phyloP scores from a whole-genome alignment of 1,140 invertebrate species.

The Apis florea region DNA sequence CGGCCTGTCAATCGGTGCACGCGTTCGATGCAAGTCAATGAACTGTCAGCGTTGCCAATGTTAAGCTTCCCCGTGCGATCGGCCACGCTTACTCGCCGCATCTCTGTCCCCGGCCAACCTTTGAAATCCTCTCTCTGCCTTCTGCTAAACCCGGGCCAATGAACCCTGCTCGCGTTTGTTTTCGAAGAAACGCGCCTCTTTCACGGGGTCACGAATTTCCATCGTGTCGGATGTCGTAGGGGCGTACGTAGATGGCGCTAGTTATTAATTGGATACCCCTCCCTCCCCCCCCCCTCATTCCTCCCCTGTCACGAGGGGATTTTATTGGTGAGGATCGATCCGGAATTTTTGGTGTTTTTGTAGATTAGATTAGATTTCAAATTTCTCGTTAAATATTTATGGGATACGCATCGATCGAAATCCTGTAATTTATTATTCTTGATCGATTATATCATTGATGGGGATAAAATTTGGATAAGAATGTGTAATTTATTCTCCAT shows the following conservation, averaged over 20 bases:
- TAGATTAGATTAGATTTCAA: too few species aligned
- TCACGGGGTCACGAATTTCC: not conserved
- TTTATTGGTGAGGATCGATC: too few species aligned
- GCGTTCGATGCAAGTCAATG: conserved; percentile 66
- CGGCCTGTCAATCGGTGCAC: conserved; percentile 64
- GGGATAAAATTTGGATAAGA: too few species aligned
- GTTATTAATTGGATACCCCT: too few species aligned
- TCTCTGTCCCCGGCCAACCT: conserved; percentile 3
- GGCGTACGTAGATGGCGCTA: not conserved
- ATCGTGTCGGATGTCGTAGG: not conserved
- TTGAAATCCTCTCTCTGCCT: not conserved
- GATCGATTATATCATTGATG: too few species aligned
- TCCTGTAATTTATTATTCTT: too few species aligned
- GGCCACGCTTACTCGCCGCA: not conserved
- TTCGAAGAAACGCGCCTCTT: conserved; percentile 16
- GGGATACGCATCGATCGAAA: too few species aligned
- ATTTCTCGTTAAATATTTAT: too few species aligned
- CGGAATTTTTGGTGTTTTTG: too few species aligned
- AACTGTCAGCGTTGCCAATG: conserved; percentile 65
- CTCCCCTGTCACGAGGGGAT: too few species aligned
- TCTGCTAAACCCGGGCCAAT: not conserved
- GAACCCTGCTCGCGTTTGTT: conserved; percentile 18
- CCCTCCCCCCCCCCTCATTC: too few species aligned
- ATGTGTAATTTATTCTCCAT: too few species aligned
- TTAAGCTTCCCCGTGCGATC: conserved; percentile 38